Evolutionary conservation across 2,113 vertebrate species (phyloP), one percentile per base, ranked within the genome.

Genomic region (Melanocharis versteri): DNA sequence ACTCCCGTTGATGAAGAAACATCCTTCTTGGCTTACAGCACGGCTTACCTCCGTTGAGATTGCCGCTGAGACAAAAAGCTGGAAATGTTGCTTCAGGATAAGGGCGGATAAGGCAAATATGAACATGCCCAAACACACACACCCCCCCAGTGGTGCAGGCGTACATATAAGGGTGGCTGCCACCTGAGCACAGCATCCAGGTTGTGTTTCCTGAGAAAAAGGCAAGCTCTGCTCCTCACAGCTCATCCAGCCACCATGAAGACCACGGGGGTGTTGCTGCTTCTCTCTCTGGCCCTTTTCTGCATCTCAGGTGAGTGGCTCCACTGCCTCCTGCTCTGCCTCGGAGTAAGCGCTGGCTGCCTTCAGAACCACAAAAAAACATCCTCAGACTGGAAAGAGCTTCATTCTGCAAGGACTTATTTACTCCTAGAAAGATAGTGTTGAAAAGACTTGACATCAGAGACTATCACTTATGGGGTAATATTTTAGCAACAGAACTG

Each of bases 401-500:
- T 96, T 72, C 83, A 62, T 95, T 96, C 96, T 94, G 47, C 96
- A 94, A 95, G 96, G 95, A 97, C 96, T 96, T 97, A 97, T 97
- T 97, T 97, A 97, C 96, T 97, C 96, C 93, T 92, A 90, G 91
- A 93, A 94, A 96, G 94, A 97, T 97, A 86, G 96, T 97, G 96
- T 97, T 97, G 96, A 97, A 97, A 96, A 96, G 96, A 97, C 95
- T 96, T 97, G 96, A 97, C 96, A 97, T 97, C 96, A 94, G 93
- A 97, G 96, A 97, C 96, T 97, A 97, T 97, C 96, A 97, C 96
- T 97, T 97, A 97, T 93, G 95, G 96, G 96, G 96, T 97, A 97
- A 95, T 97, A 97, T 97, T 97, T 97, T 97, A 97, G 96, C 94
- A 97, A 97, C 96, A 97, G 91, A 97, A 97, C 96, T 97, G 96